Percentiles rank a stretch among this genome's conserved stretches.
These are phyloP conservation scores for Romanogobio albipinnatus DNA, from an alignment of 2,113 vertebrate species.

Conservation along the genomic window DNA sequence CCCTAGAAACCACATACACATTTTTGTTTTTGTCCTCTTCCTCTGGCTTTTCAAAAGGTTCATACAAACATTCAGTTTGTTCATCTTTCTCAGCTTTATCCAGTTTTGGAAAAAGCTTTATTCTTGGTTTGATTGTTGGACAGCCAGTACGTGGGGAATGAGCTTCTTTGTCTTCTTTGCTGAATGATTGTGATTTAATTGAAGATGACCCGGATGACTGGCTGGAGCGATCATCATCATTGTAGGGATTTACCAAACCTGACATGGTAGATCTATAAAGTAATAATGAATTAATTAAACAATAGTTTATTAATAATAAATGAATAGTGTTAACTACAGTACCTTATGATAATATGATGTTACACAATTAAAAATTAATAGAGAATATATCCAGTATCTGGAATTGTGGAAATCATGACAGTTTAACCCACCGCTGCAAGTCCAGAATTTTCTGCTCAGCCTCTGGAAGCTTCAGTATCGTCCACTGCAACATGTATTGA, in stretches of 20 bases:
- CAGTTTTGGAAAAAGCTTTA: too few relatives aligned
- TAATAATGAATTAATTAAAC: background rate
- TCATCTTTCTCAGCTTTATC: background rate
- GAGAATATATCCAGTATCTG: too few relatives aligned
- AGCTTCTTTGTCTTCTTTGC: background rate
- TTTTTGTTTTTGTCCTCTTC: background rate
- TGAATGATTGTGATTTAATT: background rate
- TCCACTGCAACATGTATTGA: slow-evolving; percentile 6
- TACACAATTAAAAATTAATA: background rate
- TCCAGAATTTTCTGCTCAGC: background rate
- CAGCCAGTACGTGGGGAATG: too few relatives aligned
- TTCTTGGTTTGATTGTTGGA: background rate
- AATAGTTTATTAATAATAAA: background rate
- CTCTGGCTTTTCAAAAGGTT: background rate
- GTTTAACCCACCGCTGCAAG: background rate
- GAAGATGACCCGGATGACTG: background rate
- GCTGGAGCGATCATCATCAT: background rate
- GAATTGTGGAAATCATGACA: too few relatives aligned
- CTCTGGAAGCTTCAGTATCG: background rate
- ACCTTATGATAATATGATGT: background rate
- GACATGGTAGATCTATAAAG: background rate
- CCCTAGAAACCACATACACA: background rate
- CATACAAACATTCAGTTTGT: background rate
- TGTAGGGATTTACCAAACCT: too few relatives aligned
- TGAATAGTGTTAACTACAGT: background rate